phyloP scores from a whole-genome alignment of 2,113 vertebrate genomes.

The Clupea harengus region DNA sequence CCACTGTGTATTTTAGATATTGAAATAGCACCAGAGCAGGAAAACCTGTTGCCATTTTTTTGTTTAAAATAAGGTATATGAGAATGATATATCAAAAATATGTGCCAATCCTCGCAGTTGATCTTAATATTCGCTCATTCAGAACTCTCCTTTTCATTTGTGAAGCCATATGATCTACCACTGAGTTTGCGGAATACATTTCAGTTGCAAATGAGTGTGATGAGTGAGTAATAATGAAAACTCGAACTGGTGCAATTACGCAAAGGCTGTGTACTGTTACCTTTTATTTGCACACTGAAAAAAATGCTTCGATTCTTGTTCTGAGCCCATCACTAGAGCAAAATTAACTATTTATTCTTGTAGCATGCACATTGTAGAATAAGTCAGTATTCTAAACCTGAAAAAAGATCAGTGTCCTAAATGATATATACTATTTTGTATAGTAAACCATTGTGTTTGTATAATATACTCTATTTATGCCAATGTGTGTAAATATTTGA shows the following conservation, averaged over 20 bases:
- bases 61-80: neutral
- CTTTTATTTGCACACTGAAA: constrained; percentile 65
- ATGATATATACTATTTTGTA: constrained; percentile 31
- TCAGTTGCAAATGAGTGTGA: neutral
- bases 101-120: neutral
- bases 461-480: constrained; percentile 46
- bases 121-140: neutral
- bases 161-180: constrained; percentile 21
- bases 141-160: constrained; percentile 8
- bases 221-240: constrained; percentile 61
- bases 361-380: constrained; percentile 60
- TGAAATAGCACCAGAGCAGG: neutral
- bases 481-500: constrained; percentile 58
- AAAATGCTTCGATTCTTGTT: constrained; percentile 50
- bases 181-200: neutral
- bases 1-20: neutral
- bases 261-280: constrained; percentile 76
- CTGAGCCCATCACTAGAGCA: constrained; percentile 47
- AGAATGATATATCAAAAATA: neutral
- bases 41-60: neutral
- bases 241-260: constrained; percentile 66
- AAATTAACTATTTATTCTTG: constrained; percentile 55
- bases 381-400: constrained; percentile 24
- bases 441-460: constrained; percentile 53
- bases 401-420: constrained; percentile 32